Base-by-base conservation (phyloP, 2,113 vertebrate species). In the Perca schrenkii region DNA sequence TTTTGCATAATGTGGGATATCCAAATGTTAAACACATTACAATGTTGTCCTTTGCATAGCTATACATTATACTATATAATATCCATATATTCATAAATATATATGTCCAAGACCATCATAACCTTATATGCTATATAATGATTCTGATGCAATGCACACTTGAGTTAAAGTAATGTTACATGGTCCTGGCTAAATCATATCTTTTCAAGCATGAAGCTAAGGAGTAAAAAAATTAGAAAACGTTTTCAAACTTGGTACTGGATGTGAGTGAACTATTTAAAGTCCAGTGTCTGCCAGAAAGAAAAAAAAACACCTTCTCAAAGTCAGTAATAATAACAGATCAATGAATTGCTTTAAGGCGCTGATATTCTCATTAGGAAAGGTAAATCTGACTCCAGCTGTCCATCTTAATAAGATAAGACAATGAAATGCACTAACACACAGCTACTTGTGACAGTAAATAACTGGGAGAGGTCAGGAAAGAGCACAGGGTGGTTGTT, bases 111-210 rank as follows among this genome's bases (percentile, higher is more conserved):
- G n/a, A 36, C 28, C 31, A 21, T 17, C 28, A 13, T 17, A 66
- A 46, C 16, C 8, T 19, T 78, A 21, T 40, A 52, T 46, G 8
- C 11, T 28, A 3, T 3, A 54, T 49, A n/a, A 25, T 62, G 14
- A 50, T 19, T 19, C 36, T 50, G 54, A 63, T 79, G 70, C 28
- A 25, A 57, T 68, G 22, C 46, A 69, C n/a, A 78, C 16, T 69
- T 62, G 31, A 50, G 53, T 28, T 46, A 53, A 16, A 22, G 65
- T 34, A 57, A 16, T 34, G 8, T 21, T 47, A 31, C n/a, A 31
- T n/a, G 16, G 31, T 64, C 12, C n/a, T 50, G 40, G 6, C 14
- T 13, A 13, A 82, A 75, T 68, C 28, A 2, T 21, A 52, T 28
- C 6, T 47, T 64, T 63, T 49, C 10, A 46, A 31, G n/a, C 21